These are phyloP conservation scores for Sinelater perroti DNA, from an alignment of 2,888 invertebrate genomes.

Conservation along the genomic window DNA sequence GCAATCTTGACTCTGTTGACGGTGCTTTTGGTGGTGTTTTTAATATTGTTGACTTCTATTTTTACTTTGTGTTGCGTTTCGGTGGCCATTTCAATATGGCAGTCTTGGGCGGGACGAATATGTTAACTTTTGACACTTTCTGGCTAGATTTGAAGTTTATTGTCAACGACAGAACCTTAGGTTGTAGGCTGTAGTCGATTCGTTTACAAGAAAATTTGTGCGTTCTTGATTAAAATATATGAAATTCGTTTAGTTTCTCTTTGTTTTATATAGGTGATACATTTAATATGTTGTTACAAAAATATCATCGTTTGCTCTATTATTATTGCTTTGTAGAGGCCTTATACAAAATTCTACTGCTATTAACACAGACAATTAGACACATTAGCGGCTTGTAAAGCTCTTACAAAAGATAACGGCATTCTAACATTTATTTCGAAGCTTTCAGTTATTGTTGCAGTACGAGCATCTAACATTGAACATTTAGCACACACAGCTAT, in stretches of 20 bases:
- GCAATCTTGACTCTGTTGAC: slow-evolving; percentile 55
- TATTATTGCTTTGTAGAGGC: slow-evolving; percentile 30
- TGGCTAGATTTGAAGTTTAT: slow-evolving; percentile 25
- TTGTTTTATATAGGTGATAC: background rate
- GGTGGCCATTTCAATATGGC: slow-evolving; percentile 42
- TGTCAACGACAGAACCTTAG: slow-evolving; percentile 21
- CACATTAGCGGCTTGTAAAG: slow-evolving; percentile 26
- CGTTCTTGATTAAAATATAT: slow-evolving; percentile 10
- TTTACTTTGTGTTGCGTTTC: slow-evolving; percentile 42
- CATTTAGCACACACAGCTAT: slow-evolving; percentile 24
- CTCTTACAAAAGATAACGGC: slow-evolving; percentile 29
- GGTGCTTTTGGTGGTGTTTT: slow-evolving; percentile 43
- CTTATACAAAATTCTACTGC: slow-evolving; percentile 15
- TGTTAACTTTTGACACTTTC: slow-evolving; percentile 16
- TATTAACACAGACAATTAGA: slow-evolving; percentile 30
- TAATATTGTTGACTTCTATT: slow-evolving; percentile 39
- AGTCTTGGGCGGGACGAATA: slow-evolving; percentile 32
- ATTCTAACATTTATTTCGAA: slow-evolving; percentile 18
- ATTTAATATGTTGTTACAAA: slow-evolving; percentile 29
- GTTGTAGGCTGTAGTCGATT: background rate
- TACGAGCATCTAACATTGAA: slow-evolving; percentile 25
- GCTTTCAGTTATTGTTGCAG: background rate
- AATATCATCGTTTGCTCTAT: slow-evolving; percentile 23
- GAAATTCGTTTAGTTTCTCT: background rate
- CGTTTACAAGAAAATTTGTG: slow-evolving; percentile 19